Percentiles rank a stretch among this genome's conserved stretches.
These are phyloP conservation scores for Pedionomus torquatus DNA, from an alignment of 2,113 vertebrate genomes.

Conservation along the genomic window DNA sequence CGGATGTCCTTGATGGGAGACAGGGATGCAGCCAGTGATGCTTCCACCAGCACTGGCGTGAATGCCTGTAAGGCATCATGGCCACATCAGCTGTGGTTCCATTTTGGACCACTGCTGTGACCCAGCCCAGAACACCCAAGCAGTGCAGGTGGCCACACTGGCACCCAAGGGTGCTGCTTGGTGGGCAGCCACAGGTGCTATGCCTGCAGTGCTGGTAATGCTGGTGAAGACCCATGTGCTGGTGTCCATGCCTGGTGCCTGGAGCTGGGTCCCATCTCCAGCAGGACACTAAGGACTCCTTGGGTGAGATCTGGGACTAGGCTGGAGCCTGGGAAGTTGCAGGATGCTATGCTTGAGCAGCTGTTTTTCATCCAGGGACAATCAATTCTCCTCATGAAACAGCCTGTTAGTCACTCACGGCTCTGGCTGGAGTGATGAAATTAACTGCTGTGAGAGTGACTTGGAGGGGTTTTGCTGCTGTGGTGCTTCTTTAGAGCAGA, in stretches of 20 bases:
- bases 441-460: not conserved
- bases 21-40: not conserved
- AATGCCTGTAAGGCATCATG: not conserved
- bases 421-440: not conserved
- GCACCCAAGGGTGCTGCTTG: not conserved
- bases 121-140: rapidly evolving
- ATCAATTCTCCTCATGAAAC: not conserved
- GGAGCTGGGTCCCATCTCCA: rapidly evolving
- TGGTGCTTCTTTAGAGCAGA: not conserved
- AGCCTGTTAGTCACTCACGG: not conserved
- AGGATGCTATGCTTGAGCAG: not conserved
- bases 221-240: rapidly evolving
- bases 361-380: not conserved
- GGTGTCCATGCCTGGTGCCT: rapidly evolving
- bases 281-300: rapidly evolving
- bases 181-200: rapidly evolving
- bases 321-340: not conserved
- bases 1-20: rapidly evolving
- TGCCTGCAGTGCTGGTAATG: rapidly evolving
- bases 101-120: rapidly evolving
- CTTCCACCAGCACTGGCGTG: rapidly evolving
- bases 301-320: not conserved
- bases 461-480: not conserved
- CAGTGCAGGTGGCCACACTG: rapidly evolving
- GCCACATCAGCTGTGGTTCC: rapidly evolving